These are phyloP conservation scores for Bombus pascuorum DNA, from an alignment of 1,140 invertebrate species.

Conservation along the genomic window DNA sequence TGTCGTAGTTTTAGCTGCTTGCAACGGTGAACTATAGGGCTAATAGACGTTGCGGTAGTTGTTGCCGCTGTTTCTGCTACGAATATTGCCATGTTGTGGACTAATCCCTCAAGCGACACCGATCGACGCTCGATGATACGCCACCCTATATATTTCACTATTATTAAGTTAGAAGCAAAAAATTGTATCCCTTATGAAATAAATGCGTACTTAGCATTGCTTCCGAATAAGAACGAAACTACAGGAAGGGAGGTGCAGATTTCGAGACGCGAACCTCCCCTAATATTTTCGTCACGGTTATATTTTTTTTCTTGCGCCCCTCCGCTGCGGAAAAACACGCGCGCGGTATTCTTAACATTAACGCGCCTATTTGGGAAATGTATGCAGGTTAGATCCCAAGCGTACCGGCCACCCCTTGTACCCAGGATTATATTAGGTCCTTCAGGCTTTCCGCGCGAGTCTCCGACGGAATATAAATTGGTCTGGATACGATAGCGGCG, in stretches of 20 bases:
- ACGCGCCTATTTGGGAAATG: slow-evolving; percentile 71
- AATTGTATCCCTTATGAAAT: not conserved
- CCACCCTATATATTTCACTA: not conserved
- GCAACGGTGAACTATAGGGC: not conserved
- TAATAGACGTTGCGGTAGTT: not conserved
- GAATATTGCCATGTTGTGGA: not conserved
- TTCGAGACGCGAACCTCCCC: not conserved
- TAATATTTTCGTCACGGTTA: slow-evolving; percentile 39
- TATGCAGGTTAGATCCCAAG: slow-evolving; percentile 67
- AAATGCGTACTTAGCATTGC: not conserved
- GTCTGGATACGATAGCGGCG: slow-evolving; percentile 66
- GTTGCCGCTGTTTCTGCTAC: not conserved
- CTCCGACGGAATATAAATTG: slow-evolving; percentile 73
- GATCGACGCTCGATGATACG: not conserved
- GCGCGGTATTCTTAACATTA: slow-evolving; percentile 65
- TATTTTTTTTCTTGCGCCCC: slow-evolving; percentile 15
- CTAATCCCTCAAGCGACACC: not conserved
- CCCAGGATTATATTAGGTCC: slow-evolving; percentile 72
- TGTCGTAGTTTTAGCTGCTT: not conserved
- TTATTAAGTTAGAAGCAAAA: not conserved
- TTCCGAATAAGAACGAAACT: too few relatives aligned
- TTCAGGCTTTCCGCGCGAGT: slow-evolving; percentile 58
- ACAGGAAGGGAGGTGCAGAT: not conserved
- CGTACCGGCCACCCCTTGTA: slow-evolving; percentile 65
- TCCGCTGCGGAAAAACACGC: slow-evolving; percentile 49